Conservation (phyloP, 2,888 invertebrate genomes). For the Trimorus sp. region DNA sequence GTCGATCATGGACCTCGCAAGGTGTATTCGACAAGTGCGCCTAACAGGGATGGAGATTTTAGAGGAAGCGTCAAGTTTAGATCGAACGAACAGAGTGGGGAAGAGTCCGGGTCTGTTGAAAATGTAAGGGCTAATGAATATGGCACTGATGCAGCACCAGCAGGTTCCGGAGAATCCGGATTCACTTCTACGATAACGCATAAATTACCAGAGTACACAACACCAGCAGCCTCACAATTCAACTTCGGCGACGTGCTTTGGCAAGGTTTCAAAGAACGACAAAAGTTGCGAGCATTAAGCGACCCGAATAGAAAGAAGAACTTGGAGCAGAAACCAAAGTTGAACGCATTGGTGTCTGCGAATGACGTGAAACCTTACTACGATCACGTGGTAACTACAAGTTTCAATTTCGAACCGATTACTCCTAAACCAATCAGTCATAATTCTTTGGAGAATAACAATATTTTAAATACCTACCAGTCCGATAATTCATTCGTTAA, state of each 20-base stretch:
- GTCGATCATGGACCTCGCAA: not conserved
- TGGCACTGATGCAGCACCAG: slow-evolving; percentile 1
- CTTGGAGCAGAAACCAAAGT: not conserved
- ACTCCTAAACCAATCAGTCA: slow-evolving; percentile 18
- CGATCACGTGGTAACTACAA: slow-evolving; percentile 16
- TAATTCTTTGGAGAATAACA: slow-evolving; percentile 11
- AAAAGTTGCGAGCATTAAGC: slow-evolving; percentile 69
- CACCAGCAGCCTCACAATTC: slow-evolving; percentile 52
- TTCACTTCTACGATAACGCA: slow-evolving; percentile 9
- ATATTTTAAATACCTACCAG: slow-evolving; percentile 25
- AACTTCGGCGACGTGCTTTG: slow-evolving; percentile 72
- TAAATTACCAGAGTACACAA: slow-evolving; percentile 19
- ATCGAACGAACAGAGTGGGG: slow-evolving; percentile 5
- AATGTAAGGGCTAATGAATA: slow-evolving; percentile 8
- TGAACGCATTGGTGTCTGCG: slow-evolving; percentile 4
- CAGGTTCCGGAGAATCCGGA: not conserved
- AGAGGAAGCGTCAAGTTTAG: not conserved
- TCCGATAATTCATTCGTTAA: not conserved
- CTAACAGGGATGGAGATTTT: not conserved
- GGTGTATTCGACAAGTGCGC: not conserved
- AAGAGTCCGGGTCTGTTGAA: slow-evolving; percentile 13
- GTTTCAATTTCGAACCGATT: slow-evolving; percentile 39
- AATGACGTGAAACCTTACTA: slow-evolving; percentile 15
- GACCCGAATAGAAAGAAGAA: slow-evolving; percentile 10
- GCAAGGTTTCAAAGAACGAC: slow-evolving; percentile 71